These are phyloP conservation scores for Typhlomys cinereus DNA, from an alignment of 2,113 vertebrate genomes.

Conservation along the genomic window DNA sequence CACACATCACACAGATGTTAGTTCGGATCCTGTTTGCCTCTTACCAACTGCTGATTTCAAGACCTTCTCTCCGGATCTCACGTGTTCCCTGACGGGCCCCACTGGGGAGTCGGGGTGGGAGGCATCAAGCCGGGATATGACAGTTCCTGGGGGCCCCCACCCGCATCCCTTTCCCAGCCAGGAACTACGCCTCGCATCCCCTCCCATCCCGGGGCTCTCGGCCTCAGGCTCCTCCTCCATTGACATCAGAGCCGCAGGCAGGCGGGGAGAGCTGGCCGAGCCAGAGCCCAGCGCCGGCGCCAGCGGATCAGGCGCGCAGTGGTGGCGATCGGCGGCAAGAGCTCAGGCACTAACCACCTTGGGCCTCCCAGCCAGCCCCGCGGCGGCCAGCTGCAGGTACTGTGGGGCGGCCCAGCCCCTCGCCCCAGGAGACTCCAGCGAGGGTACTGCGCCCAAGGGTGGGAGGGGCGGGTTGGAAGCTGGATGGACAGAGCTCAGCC, in stretches of 20 bases:
- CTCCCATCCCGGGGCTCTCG: neutral
- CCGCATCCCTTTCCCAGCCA: neutral
- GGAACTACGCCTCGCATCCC: neutral
- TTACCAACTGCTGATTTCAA: neutral
- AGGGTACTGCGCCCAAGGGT: neutral
- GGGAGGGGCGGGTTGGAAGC: neutral
- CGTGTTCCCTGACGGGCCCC: neutral
- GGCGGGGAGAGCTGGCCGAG: constrained; percentile 10
- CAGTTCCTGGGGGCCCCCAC: neutral
- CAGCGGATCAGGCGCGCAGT: constrained; percentile 1
- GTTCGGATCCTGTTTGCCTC: neutral
- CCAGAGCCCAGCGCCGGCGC: neutral
- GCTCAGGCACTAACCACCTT: constrained; percentile 30
- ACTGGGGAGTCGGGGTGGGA: neutral
- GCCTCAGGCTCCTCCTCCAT: constrained; percentile 73
- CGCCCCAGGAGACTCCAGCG: neutral
- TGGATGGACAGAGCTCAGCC: neutral
- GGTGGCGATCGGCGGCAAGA: neutral
- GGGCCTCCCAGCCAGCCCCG: neutral
- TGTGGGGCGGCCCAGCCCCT: neutral
- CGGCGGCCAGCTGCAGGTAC: constrained; percentile 75
- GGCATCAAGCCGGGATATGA: neutral
- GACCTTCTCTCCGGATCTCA: neutral
- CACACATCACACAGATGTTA: neutral
- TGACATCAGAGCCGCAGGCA: constrained; percentile 78